Evolutionary conservation across 1,140 invertebrate genomes (phyloP).

Genomic region (Holcopasites calliopsidis): DNA sequence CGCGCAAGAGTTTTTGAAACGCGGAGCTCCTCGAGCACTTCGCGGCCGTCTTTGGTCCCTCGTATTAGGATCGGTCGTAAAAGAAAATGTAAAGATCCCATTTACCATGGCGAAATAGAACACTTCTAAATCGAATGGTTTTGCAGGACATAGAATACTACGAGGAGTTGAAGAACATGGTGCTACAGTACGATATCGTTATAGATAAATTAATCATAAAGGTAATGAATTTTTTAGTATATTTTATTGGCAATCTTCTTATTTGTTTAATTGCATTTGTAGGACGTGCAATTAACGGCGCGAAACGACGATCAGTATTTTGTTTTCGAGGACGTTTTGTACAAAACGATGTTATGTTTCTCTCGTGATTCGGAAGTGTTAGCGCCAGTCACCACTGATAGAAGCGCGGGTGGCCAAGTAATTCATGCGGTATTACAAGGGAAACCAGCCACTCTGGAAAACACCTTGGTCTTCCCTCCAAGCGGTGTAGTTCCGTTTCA

Average conservation of each 20-base stretch:
- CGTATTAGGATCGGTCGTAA: conserved; percentile 88
- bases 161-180: conserved; percentile 89
- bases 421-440: conserved; percentile 85
- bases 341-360: conserved; percentile 96
- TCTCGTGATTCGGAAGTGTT: conserved; percentile 92
- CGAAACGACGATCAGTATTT: conserved; percentile 99
- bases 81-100: conserved; percentile 80
- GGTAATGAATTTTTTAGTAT: conserved; percentile 73
- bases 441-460: conserved; percentile 84
- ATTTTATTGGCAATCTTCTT: neutral
- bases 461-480: conserved; percentile 92
- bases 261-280: conserved; percentile 44
- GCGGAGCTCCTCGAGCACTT: conserved; percentile 89
- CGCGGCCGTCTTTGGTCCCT: conserved; percentile 90
- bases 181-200: conserved; percentile 94
- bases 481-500: conserved; percentile 98
- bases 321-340: conserved; percentile 97
- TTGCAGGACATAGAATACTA: conserved; percentile 91
- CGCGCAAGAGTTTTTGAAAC: conserved; percentile 92
- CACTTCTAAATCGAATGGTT: conserved; percentile 17
- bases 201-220: conserved; percentile 97
- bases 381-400: conserved; percentile 82
- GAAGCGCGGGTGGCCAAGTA: conserved; percentile 76
- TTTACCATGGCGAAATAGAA: neutral
- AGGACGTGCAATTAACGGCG: conserved; percentile 96